A percentile compares a stretch with the other conserved stretches of the same genome.
phyloP scores from a whole-genome alignment of 2,113 vertebrate genomes.

The Lates calcarifer region DNA sequence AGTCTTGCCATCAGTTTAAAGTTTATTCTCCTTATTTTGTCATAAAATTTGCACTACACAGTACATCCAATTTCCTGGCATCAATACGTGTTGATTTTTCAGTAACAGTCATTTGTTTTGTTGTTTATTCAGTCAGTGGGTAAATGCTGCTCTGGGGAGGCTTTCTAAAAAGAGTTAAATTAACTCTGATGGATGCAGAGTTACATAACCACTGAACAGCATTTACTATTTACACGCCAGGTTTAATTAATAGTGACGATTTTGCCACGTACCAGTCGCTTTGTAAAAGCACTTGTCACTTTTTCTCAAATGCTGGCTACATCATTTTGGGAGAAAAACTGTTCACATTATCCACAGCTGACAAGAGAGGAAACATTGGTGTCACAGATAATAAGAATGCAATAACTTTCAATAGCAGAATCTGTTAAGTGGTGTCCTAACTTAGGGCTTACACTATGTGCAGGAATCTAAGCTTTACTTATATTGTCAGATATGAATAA shows the following conservation, averaged over 20 bases:
- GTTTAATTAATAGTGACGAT: slow-evolving; percentile 30
- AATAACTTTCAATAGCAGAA: slow-evolving; percentile 14
- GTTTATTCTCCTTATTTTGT: not conserved
- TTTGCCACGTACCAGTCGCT: slow-evolving; percentile 24
- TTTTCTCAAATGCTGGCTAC: slow-evolving; percentile 29
- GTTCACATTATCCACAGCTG: slow-evolving; percentile 11
- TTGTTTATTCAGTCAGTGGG: too few species aligned
- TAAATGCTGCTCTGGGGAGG: too few species aligned
- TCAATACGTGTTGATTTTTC: too few species aligned
- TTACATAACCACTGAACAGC: slow-evolving; percentile 14
- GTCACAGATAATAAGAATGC: slow-evolving; percentile 19
- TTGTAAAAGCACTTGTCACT: slow-evolving; percentile 31
- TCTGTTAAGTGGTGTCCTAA: slow-evolving; percentile 3
- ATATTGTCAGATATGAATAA: slow-evolving; percentile 21
- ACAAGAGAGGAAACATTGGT: slow-evolving; percentile 27
- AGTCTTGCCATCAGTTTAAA: not conserved
- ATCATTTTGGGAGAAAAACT: slow-evolving; percentile 18
- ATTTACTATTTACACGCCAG: slow-evolving; percentile 19
- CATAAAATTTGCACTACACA: slow-evolving; percentile 26
- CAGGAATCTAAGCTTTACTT: slow-evolving; percentile 5
- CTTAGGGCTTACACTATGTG: not conserved
- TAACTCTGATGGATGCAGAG: slow-evolving; percentile 38
- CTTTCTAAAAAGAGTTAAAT: slow-evolving; percentile 34
- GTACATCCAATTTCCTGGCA: slow-evolving; percentile 10
- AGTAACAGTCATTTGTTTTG: too few species aligned